Percentiles rank a stretch among this genome's conserved stretches.
Conservation (phyloP, 2,797 vertebrate genomes). For the Basileuterus tristriatus region DNA sequence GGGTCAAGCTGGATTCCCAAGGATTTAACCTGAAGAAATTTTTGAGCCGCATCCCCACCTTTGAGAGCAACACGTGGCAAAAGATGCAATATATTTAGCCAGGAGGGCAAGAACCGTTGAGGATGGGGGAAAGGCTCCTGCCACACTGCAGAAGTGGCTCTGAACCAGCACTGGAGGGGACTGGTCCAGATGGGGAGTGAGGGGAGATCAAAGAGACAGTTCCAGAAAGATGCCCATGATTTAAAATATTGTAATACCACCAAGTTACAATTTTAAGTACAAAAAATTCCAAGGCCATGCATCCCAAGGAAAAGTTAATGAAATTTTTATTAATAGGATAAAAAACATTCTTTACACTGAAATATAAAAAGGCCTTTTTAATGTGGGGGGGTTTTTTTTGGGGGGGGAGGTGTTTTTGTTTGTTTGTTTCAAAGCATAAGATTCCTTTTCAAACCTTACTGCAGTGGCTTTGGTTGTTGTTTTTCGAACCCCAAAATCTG, state of each 20-base stretch:
- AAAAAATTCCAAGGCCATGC: not conserved
- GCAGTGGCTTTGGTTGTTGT: not conserved
- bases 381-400: not conserved
- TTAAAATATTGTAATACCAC: slow-evolving; percentile 49
- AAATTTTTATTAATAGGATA: not conserved
- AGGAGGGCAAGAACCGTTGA: rapidly evolving
- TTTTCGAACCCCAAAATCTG: not conserved
- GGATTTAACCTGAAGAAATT: not conserved
- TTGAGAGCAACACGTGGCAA: rapidly evolving
- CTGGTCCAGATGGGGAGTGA: not conserved
- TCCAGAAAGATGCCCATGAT: not conserved
- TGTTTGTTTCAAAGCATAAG: not conserved
- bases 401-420: too few relatives aligned
- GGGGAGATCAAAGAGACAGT: not conserved
- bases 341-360: not conserved
- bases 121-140: not conserved
- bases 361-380: not conserved
- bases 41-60: not conserved
- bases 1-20: not conserved
- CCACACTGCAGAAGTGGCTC: not conserved
- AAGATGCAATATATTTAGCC: rapidly evolving
- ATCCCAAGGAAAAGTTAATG: not conserved
- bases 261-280: not conserved
- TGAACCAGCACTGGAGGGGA: too few relatives aligned
- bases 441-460: not conserved